Evolutionary conservation across 2,888 invertebrate species (phyloP), one percentile per base, ranked within the genome.

Genomic region (Cephus pulcher): DNA sequence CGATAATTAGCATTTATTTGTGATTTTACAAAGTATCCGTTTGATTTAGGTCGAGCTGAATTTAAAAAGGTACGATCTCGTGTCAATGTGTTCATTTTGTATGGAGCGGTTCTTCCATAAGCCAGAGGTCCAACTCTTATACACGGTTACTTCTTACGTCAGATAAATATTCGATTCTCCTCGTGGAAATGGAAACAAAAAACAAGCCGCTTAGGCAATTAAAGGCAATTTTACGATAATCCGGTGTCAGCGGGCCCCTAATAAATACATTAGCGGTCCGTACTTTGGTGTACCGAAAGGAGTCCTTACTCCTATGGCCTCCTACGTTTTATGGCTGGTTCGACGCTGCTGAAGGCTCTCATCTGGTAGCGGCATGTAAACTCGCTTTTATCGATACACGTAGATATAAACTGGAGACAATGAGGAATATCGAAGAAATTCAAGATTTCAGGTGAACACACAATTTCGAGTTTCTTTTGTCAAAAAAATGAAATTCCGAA

Each of bases 191-290:
- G 71, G 32, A 71, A 71, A 71, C 71, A 71, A 71, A 71, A 71
- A 71, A 71, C 71, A 4, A 32, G 71, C 71, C 71, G 71, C 68
- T 71, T 34, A 32, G 75, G 71, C 76, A 81, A 85, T 84, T 79
- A 82, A 85, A 84, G 68, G 37, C 73, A 77, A 75, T 78, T 84
- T 84, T 83, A 85, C 69, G 84, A 78, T 79, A 79, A 69, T 80
- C 79, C 78, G 40, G 80, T 79, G 82, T 73, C 75, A 79, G 79
- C 78, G 76, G 34, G 75, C 35, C 35, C 74, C 74, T 78, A 81
- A 85, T 82, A 80, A 85, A 85, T 75, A 83, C 80, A 81, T 83
- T 79, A 79, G 75, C 74, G 12, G 71, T 32, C 71, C 71, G 71
- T 71, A 71, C 71, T 71, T 71, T 34, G 71, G 71, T 32, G 71